Evolutionary conservation across 2,113 vertebrate genomes (phyloP).

Genomic region (Sturnus vulgaris): DNA sequence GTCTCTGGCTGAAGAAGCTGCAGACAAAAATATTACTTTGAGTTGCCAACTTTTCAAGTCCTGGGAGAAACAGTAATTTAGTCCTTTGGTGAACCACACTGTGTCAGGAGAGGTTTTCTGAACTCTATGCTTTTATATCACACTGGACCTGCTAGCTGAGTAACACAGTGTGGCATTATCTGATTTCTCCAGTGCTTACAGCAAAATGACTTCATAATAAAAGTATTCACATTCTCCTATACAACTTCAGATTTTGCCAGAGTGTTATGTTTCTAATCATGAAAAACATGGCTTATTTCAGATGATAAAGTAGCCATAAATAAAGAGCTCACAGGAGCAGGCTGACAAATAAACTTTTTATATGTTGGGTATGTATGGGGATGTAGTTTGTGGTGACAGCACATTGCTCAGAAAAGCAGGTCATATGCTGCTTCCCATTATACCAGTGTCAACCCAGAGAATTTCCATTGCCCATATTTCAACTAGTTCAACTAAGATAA

Average conservation of each 20-base stretch:
- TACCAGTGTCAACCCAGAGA: background rate
- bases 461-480: conserved; percentile 40
- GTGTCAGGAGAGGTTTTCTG: background rate
- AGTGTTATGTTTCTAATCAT: conserved; percentile 3
- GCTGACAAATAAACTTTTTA: conserved; percentile 47
- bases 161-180: background rate
- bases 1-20: background rate
- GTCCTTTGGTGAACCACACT: background rate
- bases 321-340: background rate
- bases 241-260: background rate
- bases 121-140: background rate
- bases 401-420: conserved; percentile 36
- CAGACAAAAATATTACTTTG: background rate
- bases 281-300: conserved; percentile 23
- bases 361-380: background rate
- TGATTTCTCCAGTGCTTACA: background rate
- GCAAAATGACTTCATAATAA: background rate
- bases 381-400: conserved; percentile 45
- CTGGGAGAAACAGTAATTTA: background rate
- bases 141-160: background rate
- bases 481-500: conserved; percentile 42
- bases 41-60: background rate
- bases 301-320: conserved; percentile 13
- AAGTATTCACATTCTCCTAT: background rate
- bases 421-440: conserved; percentile 39